A percentile compares a stretch with the other conserved stretches of the same genome.
phyloP scores from a whole-genome alignment of 2,888 invertebrate genomes.

The Cosmia trapezina region DNA sequence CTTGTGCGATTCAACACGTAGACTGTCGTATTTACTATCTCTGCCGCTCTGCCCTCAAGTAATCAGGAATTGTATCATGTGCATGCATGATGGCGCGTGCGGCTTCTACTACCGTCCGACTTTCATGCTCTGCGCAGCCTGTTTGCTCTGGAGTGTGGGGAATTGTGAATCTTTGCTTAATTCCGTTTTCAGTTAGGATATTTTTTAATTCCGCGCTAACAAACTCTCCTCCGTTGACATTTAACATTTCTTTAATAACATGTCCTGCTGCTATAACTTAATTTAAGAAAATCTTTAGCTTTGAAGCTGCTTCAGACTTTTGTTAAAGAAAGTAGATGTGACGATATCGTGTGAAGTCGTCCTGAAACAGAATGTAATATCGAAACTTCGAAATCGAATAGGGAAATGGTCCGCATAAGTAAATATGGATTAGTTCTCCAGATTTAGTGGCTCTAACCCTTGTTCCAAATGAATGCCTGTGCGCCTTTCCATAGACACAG shows the following conservation, averaged over 20 bases:
- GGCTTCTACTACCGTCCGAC: background rate
- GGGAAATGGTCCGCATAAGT: too few relatives aligned
- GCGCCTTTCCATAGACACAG: too few relatives aligned
- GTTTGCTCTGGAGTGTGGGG: background rate
- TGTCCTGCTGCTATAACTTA: background rate
- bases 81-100: background rate
- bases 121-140: background rate
- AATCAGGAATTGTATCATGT: background rate
- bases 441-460: too few relatives aligned
- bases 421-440: too few relatives aligned
- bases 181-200: slow-evolving; percentile 1
- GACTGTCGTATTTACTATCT: background rate
- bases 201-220: background rate
- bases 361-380: too few relatives aligned
- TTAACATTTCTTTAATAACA: background rate
- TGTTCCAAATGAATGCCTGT: too few relatives aligned
- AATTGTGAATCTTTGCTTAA: background rate
- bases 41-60: background rate
- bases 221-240: background rate
- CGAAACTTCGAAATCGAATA: too few relatives aligned
- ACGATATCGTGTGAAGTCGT: too few relatives aligned
- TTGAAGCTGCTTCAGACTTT: too few relatives aligned
- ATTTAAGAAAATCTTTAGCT: background rate
- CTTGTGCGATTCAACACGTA: background rate
- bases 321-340: too few relatives aligned